Conservation (phyloP, 2,797 vertebrate genomes). For the Dermochelys coriacea region DNA sequence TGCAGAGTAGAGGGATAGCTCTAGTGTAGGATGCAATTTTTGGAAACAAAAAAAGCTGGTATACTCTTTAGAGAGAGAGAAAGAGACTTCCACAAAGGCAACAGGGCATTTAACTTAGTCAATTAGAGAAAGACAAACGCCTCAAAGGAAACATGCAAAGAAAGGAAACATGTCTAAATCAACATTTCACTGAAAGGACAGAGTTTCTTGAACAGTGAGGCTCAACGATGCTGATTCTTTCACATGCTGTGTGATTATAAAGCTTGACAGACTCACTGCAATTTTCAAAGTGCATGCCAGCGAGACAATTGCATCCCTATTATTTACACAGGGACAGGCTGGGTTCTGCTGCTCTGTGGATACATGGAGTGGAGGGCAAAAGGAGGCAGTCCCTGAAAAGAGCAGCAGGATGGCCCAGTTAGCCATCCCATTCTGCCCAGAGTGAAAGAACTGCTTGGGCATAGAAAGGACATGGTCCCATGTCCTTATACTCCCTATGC, state of each 20-base stretch:
- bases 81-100: constrained; percentile 24
- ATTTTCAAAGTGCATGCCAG: not conserved
- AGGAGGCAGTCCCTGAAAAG: not conserved
- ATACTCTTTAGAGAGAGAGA: constrained; percentile 47
- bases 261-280: not conserved
- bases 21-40: constrained; percentile 28
- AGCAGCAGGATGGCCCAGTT: not conserved
- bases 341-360: not conserved
- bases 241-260: not conserved
- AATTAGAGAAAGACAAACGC: constrained; percentile 58
- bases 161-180: constrained; percentile 33
- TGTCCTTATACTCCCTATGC: not conserved
- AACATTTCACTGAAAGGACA: constrained; percentile 9
- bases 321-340: not conserved
- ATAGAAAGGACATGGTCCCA: not conserved
- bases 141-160: constrained; percentile 31
- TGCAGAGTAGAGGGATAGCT: not conserved
- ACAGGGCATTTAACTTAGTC: constrained; percentile 57
- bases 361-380: not conserved
- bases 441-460: not conserved
- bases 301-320: not conserved
- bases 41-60: constrained; percentile 46
- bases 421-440: not conserved
- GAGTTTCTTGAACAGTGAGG: not conserved
- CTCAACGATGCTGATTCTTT: not conserved